phyloP scores from a whole-genome alignment of 23 tunicate species.

The Corella eumyota region DNA sequence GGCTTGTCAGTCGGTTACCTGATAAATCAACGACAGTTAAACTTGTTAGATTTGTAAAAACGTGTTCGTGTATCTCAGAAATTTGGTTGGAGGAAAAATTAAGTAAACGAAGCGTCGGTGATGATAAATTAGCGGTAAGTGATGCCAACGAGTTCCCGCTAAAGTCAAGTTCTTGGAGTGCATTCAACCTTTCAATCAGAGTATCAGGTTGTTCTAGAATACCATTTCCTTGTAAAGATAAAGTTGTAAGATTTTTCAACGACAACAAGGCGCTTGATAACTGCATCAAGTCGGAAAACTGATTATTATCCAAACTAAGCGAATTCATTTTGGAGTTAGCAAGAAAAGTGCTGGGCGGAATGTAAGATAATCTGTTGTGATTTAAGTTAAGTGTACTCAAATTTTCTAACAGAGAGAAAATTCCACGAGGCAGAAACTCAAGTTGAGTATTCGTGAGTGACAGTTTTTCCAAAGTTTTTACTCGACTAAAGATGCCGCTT shows the following conservation, averaged over 20 bases:
- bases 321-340: too few species aligned
- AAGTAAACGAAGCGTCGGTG: neutral
- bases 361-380: too few species aligned
- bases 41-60: neutral
- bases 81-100: conserved; percentile 7
- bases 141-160: neutral
- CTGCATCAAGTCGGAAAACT: too few species aligned
- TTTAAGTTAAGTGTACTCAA: too few species aligned
- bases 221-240: conserved; percentile 1
- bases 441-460: neutral
- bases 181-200: neutral
- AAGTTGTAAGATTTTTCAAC: neutral
- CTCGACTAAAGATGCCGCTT: neutral
- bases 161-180: conserved; percentile 1
- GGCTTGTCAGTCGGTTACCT: neutral
- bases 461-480: neutral
- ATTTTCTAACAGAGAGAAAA: too few species aligned
- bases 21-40: neutral
- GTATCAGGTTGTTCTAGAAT: conserved; percentile 1
- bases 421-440: neutral
- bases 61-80: neutral
- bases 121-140: neutral
- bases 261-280: too few species aligned
- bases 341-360: too few species aligned
- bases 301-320: too few species aligned